Conservation (phyloP, 1,140 invertebrate genomes). For the Rhyzopertha dominica region DNA sequence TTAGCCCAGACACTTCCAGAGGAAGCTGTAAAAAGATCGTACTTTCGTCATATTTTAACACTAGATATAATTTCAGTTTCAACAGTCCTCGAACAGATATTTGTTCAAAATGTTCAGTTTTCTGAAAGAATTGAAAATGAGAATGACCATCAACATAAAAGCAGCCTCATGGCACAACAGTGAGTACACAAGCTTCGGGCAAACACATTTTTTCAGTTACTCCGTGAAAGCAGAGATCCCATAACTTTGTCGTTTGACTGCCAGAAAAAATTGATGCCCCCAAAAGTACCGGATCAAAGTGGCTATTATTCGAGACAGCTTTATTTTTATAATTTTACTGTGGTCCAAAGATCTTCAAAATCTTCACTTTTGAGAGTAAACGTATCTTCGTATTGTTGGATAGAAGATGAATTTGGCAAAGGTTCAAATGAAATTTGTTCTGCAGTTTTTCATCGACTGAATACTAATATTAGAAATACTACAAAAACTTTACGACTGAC, state of each 20-base stretch:
- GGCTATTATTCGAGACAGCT: slow-evolving; percentile 39
- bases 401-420: slow-evolving; percentile 33
- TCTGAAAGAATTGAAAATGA: too few species aligned
- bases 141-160: too few species aligned
- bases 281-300: slow-evolving; percentile 38
- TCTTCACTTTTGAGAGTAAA: slow-evolving; percentile 16
- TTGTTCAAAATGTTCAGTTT: too few species aligned
- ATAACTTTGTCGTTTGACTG: slow-evolving; percentile 33
- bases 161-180: too few species aligned
- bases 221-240: slow-evolving; percentile 14
- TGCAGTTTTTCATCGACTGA: slow-evolving; percentile 25
- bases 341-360: slow-evolving; percentile 29
- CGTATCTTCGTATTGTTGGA: slow-evolving; percentile 36
- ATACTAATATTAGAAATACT: slow-evolving; percentile 4
- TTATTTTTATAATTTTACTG: slow-evolving; percentile 38
- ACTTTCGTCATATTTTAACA: too few species aligned
- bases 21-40: too few species aligned
- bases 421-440: slow-evolving; percentile 35
- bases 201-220: slow-evolving; percentile 25
- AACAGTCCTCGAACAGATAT: too few species aligned
- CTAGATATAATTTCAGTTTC: too few species aligned
- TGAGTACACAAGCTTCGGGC: too few species aligned
- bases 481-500: too few species aligned
- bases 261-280: slow-evolving; percentile 35
- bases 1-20: too few species aligned